Conservation (phyloP, 2,113 vertebrate genomes). For the Atherinomorus stipes region DNA sequence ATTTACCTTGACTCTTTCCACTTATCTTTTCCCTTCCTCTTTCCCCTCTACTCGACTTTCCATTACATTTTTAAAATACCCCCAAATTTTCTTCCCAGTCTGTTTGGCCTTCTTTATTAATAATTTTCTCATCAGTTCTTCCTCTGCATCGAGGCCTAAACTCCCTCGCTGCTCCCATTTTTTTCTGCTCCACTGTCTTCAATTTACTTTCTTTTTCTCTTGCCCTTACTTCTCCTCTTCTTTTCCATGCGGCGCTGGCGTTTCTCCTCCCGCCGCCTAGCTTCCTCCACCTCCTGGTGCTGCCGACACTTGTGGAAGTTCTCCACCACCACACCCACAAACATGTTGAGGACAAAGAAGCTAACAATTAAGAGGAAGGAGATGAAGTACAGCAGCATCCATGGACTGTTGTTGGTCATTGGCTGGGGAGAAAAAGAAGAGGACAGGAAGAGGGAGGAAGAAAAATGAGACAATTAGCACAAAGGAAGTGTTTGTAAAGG, state of each 20-base stretch:
- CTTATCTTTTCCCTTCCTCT: slow-evolving; percentile 48
- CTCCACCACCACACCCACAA: slow-evolving; percentile 98
- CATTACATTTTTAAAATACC: slow-evolving; percentile 72
- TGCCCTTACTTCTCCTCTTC: slow-evolving; percentile 94
- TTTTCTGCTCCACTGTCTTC: slow-evolving; percentile 63
- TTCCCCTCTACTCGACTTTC: slow-evolving; percentile 83
- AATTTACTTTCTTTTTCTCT: slow-evolving; percentile 62
- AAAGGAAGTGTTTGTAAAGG: not conserved
- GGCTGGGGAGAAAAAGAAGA: slow-evolving; percentile 81
- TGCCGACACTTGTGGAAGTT: slow-evolving; percentile 99
- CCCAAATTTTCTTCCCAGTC: slow-evolving; percentile 69
- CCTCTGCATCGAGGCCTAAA: slow-evolving; percentile 64
- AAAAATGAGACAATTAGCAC: not conserved
- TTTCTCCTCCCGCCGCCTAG: slow-evolving; percentile 91
- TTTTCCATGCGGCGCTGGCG: slow-evolving; percentile 93
- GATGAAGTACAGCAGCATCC: slow-evolving; percentile 99
- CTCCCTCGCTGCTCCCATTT: not conserved
- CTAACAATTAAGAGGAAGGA: slow-evolving; percentile 99
- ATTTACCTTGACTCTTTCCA: not conserved
- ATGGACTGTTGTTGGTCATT: slow-evolving; percentile 93
- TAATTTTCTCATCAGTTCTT: not conserved
- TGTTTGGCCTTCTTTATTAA: not conserved
- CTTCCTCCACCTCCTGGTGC: slow-evolving; percentile 98
- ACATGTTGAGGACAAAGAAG: slow-evolving; percentile 99
- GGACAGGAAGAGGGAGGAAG: not conserved